Evolutionary conservation across 2,888 invertebrate species (phyloP).

Genomic region (Liposcelis brunnea): DNA sequence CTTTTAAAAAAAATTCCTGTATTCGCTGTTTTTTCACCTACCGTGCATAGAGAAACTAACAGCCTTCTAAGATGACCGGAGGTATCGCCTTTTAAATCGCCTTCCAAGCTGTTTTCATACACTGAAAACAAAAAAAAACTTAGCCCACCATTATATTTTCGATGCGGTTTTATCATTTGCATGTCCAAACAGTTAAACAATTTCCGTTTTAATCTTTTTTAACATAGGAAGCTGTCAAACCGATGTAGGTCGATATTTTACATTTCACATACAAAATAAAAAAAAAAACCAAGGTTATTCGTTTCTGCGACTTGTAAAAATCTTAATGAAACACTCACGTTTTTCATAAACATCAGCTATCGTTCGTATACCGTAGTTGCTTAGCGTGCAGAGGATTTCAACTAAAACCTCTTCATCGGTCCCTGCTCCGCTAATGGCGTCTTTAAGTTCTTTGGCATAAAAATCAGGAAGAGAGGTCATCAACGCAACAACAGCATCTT

Average conservation of each 20-base stretch:
- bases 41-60: constrained; percentile 28
- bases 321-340: no score
- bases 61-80: constrained; percentile 35
- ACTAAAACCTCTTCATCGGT: constrained; percentile 30
- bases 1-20: neutral
- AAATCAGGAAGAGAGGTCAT: constrained; percentile 30
- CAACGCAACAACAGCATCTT: constrained; percentile 30
- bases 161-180: constrained; percentile 1
- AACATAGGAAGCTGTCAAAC: neutral
- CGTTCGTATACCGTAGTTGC: constrained; percentile 27
- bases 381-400: constrained; percentile 31
- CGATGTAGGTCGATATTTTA: no score
- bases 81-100: constrained; percentile 32
- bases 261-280: no score
- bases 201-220: neutral
- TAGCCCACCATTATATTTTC: neutral
- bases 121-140: constrained; percentile 23
- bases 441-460: constrained; percentile 30
- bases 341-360: constrained; percentile 23
- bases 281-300: no score
- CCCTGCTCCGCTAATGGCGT: constrained; percentile 31
- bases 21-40: no score
- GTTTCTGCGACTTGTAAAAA: no score
- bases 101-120: constrained; percentile 26
- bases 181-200: constrained; percentile 3